Base-by-base conservation (phyloP, 2,888 invertebrate species). In the Platypus cylindrus region DNA sequence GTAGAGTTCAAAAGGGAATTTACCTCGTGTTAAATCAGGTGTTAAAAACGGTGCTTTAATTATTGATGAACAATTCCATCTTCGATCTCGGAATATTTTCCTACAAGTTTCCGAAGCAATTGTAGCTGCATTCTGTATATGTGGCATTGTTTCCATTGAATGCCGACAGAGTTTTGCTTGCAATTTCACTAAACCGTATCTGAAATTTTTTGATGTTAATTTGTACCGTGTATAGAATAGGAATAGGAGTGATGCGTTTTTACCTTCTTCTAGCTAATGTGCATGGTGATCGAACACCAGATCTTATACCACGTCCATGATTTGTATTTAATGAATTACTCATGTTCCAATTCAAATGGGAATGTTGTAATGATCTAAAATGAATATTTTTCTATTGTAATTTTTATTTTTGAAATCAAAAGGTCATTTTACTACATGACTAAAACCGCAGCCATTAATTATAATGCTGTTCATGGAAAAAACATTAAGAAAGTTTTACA, bases 41-140 rank as follows among this genome's bases (percentile, higher is more conserved):
- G 77, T 70, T 47, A 75, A 72, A 48, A 69, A 68, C 0, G 86
- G 86, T 1, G 82, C 81, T 14, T 66, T 65, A 25, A 70, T 68
- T 33, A 84, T 68, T 27, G 81, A 77, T 38, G 82, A 79, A 62
- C 86, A 87, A 63, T 87, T 86, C 86, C 86, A 87, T 38, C 85
- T 65, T 42, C 81, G 68, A 49, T 79, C 72, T 16, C 68, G 66
- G 60, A 85, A 82, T 15, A 78, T 69, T 43, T 67, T 62, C 57
- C 77, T 75, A 60, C 86, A 87, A 30, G 78, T 75, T 41, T 70
- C 63, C 32, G 75, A 68, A 3, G 83, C 72, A 37, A 75, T 64
- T 23, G 68, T 65, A 3, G 84, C 79, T 1, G 86, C 84, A 32
- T 71, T 68, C n/a, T 77, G 75, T 39, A 86, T 71, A 52, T 78